phyloP scores from a whole-genome alignment of 2,888 invertebrate genomes.

The Periphyllus acericola region DNA sequence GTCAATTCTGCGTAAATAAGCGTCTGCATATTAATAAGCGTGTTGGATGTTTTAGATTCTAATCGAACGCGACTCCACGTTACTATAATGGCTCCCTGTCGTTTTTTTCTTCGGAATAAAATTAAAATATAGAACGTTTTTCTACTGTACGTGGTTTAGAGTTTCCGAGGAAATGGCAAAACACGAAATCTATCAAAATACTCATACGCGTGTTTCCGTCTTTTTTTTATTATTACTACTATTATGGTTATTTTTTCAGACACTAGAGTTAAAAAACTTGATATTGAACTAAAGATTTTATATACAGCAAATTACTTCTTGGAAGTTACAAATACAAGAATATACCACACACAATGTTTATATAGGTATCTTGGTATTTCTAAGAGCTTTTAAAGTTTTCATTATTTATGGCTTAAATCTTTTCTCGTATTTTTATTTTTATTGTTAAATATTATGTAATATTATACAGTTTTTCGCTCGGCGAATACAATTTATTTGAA shows the following conservation, averaged over 20 bases:
- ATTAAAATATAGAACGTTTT: too few relatives aligned
- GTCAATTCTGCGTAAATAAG: neutral
- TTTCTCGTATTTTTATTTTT: slow-evolving; percentile 5
- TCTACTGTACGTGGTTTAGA: neutral
- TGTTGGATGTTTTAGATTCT: neutral
- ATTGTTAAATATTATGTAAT: neutral
- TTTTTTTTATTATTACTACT: neutral
- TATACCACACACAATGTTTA: neutral
- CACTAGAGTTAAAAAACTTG: slow-evolving; percentile 29
- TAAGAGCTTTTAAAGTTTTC: slow-evolving; percentile 40
- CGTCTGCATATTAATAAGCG: neutral
- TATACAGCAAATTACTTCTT: slow-evolving; percentile 43
- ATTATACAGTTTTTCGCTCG: slow-evolving; percentile 21
- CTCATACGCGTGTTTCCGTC: neutral
- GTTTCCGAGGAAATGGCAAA: neutral
- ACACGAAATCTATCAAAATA: neutral
- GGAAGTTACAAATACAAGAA: slow-evolving; percentile 1
- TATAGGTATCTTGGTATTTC: slow-evolving; percentile 8
- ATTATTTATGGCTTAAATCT: slow-evolving; percentile 43
- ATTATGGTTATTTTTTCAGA: slow-evolving; percentile 7
- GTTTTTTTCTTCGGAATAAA: neutral
- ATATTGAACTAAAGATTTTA: slow-evolving; percentile 42
- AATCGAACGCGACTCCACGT: neutral
- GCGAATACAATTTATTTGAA: slow-evolving; percentile 38
- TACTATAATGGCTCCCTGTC: neutral